Evolutionary conservation across 2,113 vertebrate species (phyloP).

Genomic region (Tringa solitaria): DNA sequence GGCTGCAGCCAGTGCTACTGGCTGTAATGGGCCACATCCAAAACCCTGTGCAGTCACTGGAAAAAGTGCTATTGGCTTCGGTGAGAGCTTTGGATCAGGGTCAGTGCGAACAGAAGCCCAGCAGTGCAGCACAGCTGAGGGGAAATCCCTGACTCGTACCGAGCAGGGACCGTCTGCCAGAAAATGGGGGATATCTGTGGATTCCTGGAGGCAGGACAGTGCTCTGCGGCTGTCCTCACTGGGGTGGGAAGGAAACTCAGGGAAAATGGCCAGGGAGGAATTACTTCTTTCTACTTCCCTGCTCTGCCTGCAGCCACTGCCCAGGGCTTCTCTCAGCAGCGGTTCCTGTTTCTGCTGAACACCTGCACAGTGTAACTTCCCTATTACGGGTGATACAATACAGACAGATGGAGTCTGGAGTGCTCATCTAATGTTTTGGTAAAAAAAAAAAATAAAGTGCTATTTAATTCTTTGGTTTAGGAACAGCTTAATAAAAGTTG

Average conservation of each 20-base stretch:
- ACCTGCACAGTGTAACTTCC: neutral
- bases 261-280: neutral
- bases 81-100: neutral
- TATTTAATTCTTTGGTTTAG: neutral
- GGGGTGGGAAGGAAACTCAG: neutral
- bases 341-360: neutral
- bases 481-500: neutral
- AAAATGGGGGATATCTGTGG: neutral
- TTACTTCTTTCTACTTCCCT: neutral
- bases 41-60: neutral
- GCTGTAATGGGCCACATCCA: constrained; percentile 12
- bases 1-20: neutral
- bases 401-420: neutral
- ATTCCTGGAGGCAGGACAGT: neutral
- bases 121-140: constrained; percentile 15
- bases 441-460: neutral
- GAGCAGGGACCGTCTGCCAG: neutral
- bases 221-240: neutral
- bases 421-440: neutral
- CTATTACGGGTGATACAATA: neutral
- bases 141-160: neutral
- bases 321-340: neutral
- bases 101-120: constrained; percentile 19
- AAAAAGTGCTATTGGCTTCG: neutral
- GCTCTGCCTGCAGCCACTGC: neutral